Evolutionary conservation across 2,888 invertebrate genomes (phyloP), one percentile per base, ranked within the genome.

Genomic region (Ophion costatus): DNA sequence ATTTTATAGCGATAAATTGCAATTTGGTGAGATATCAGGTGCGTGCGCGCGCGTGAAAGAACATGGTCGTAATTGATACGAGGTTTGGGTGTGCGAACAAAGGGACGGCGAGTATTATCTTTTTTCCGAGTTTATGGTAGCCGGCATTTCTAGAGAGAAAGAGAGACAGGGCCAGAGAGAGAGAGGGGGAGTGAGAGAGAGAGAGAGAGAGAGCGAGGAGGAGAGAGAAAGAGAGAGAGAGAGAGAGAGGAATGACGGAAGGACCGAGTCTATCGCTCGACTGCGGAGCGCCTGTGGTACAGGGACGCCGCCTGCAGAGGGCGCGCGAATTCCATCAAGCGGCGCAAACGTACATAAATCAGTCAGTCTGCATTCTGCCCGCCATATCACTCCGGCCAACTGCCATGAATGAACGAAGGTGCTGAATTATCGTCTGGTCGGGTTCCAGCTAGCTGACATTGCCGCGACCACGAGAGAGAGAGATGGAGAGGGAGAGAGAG

Each of bases 361-460:
- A 91, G 88, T 85, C 88, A 88, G 89, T 89, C 90, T 89, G 90
- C 87, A 88, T 86, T 87, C 89, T 89, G 89, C 89, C 90, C 90
- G 78, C 85, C 90, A 89, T 91, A 91, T 92, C 91, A 91, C 91
- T 91, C 90, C 82, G 89, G 88, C 87, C 88, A 91, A 89, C 89
- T 89, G 87, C 87, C 86, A 90, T 90, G 91, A 92, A 91, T 91
- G 91, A 90, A 91, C 91, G 88, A 90, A 90, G 87, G 87, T 89
- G 89, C 89, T 91, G 90, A 92, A 90, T 91, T 91, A 91, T 92
- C 88, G 91, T 89, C 86, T 86, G 85, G 84, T 87, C 83, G 86
- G 81, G 76, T 87, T 86, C 87, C 83, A 85, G 85, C 84, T 87
- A 85, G 83, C 71, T 82, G 51, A 83, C 63, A 76, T 78, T 69